Percentiles rank a stretch among this genome's conserved stretches.
Conservation (phyloP, 2,113 vertebrate species). For the Phaetusa simplex region DNA sequence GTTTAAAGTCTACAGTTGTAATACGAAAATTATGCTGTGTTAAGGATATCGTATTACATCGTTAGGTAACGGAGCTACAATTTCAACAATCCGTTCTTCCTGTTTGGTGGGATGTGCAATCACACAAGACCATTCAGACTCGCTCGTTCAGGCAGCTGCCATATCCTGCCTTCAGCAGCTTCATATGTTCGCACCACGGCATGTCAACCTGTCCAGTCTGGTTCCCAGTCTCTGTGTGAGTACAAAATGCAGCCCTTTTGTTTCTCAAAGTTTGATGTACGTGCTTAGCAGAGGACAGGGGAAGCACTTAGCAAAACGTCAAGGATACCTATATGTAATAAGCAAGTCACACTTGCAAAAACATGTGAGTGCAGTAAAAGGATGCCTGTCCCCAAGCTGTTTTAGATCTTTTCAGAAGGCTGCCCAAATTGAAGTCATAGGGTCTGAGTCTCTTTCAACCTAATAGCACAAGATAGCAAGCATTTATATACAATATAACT, state of each 20-base stretch:
- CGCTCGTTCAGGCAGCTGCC: conserved; percentile 94
- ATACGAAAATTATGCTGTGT: background rate
- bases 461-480: background rate
- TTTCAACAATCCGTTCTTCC: conserved; percentile 97
- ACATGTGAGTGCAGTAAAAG: background rate
- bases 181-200: conserved; percentile 97
- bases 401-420: background rate
- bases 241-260: background rate
- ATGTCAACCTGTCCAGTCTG: conserved; percentile 96
- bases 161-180: conserved; percentile 98
- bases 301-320: background rate
- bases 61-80: conserved; percentile 90
- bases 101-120: conserved; percentile 99
- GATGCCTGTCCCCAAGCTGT: background rate
- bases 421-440: background rate
- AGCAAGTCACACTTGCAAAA: background rate
- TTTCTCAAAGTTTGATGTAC: background rate
- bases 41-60: background rate
- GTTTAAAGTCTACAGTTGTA: background rate
- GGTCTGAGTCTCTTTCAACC: background rate
- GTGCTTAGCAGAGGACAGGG: background rate
- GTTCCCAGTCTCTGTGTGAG: conserved; percentile 95
- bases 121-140: conserved; percentile 98
- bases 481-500: background rate
- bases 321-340: background rate